These are phyloP conservation scores for Emmelina monodactyla DNA, from an alignment of 2,888 invertebrate species.

Conservation along the genomic window DNA sequence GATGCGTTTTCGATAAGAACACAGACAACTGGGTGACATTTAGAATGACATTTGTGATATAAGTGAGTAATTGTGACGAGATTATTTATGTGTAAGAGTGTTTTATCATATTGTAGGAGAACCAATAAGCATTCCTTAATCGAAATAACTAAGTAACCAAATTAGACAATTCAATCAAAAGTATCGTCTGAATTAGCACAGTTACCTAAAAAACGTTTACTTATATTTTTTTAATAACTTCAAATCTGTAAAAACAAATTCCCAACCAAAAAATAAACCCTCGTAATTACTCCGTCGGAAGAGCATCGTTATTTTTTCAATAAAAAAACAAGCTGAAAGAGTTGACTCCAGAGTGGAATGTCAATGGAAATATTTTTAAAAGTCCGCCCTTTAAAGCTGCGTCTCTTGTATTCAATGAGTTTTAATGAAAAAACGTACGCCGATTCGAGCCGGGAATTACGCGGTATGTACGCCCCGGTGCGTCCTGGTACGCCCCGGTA, in stretches of 20 bases:
- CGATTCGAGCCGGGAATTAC: constrained; percentile 66
- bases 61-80: too few species aligned
- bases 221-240: background rate
- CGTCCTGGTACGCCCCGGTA: too few species aligned
- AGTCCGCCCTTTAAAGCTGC: constrained; percentile 58
- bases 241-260: background rate
- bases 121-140: too few species aligned
- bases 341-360: constrained; percentile 35
- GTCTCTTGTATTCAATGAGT: constrained; percentile 65
- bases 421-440: constrained; percentile 67
- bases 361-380: constrained; percentile 60
- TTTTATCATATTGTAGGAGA: too few species aligned
- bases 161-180: too few species aligned
- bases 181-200: too few species aligned
- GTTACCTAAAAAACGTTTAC: too few species aligned
- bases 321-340: constrained; percentile 16
- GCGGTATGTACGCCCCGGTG: constrained; percentile 43
- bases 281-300: background rate
- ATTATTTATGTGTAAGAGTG: too few species aligned
- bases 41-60: too few species aligned
- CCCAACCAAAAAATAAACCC: background rate
- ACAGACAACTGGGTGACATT: too few species aligned
- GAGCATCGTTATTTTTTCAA: background rate
- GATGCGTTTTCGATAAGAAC: too few species aligned
- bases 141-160: too few species aligned